Evolutionary conservation across 1,140 invertebrate species (phyloP).

Genomic region (Drosophila mayri): DNA sequence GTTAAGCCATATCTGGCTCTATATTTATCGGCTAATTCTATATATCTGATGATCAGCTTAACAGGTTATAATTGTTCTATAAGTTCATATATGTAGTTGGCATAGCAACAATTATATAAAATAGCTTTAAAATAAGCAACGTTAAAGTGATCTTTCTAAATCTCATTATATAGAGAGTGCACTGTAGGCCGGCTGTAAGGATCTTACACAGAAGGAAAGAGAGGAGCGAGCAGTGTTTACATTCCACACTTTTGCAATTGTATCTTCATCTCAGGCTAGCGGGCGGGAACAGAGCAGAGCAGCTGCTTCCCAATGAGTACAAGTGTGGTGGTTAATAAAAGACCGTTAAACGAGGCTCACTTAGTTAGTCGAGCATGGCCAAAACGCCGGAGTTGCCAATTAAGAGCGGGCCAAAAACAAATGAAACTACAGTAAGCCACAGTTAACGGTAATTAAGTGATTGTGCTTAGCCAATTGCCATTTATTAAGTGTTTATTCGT

Average conservation of each 20-base stretch:
- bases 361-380: constrained; percentile 44
- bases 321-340: constrained; percentile 23
- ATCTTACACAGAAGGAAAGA: neutral
- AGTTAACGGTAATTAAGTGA: constrained; percentile 20
- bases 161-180: neutral
- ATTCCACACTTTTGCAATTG: neutral
- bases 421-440: constrained; percentile 31
- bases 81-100: too few species aligned
- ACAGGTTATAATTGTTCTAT: too few species aligned
- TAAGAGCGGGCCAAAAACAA: constrained; percentile 24
- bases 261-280: too few species aligned
- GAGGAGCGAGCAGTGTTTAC: neutral
- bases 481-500: constrained; percentile 20
- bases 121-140: too few species aligned
- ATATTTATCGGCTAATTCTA: too few species aligned
- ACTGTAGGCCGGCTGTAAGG: neutral
- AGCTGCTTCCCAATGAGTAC: constrained; percentile 23
- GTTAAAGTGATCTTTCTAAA: neutral
- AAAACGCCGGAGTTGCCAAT: constrained; percentile 40
- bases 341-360: constrained; percentile 42
- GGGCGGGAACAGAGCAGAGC: neutral
- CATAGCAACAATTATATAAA: too few species aligned
- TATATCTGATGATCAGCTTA: too few species aligned
- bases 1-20: neutral
- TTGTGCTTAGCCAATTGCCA: constrained; percentile 20